These are phyloP conservation scores for Acanthopagrus latus DNA, from an alignment of 2,797 vertebrate species.

Conservation along the genomic window DNA sequence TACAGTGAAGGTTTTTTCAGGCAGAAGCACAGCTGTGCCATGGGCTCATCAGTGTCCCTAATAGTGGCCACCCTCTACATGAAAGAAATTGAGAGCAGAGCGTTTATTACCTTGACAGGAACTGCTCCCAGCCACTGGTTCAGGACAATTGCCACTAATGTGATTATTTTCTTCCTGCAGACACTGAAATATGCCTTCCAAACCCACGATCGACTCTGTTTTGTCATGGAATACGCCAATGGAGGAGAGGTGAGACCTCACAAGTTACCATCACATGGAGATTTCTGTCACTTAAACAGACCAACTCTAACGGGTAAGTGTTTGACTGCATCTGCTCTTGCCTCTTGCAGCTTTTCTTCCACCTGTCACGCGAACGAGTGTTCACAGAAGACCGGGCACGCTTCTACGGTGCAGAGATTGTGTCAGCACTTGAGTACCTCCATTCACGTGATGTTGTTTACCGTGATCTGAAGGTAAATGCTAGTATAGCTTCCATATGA, in stretches of 20 bases:
- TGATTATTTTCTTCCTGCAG: constrained; percentile 65
- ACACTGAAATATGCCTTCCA: constrained; percentile 93
- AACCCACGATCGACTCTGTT: constrained; percentile 91
- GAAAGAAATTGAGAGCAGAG: too few relatives aligned
- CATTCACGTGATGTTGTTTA: constrained; percentile 93
- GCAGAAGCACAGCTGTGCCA: too few relatives aligned
- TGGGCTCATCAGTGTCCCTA: too few relatives aligned
- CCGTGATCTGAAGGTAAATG: constrained; percentile 90
- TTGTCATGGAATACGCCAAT: constrained; percentile 94
- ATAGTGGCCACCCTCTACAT: too few relatives aligned
- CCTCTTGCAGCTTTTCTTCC: constrained; percentile 88
- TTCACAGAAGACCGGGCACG: constrained; percentile 92
- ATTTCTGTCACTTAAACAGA: not conserved
- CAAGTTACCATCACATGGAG: constrained; percentile 1
- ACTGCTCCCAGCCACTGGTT: too few relatives aligned
- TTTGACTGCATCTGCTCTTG: constrained; percentile 14
- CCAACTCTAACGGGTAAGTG: not conserved
- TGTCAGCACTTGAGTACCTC: constrained; percentile 91
- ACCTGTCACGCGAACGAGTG: constrained; percentile 90
- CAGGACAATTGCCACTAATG: not conserved
- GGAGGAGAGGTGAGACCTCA: constrained; percentile 89
- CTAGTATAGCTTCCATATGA: not conserved
- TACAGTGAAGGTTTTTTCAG: too few relatives aligned
- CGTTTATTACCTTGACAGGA: too few relatives aligned
- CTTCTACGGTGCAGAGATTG: constrained; percentile 92